Evolutionary conservation across 2,113 vertebrate species (phyloP), one percentile per base, ranked within the genome.

Genomic region (Pithys albifrons): DNA sequence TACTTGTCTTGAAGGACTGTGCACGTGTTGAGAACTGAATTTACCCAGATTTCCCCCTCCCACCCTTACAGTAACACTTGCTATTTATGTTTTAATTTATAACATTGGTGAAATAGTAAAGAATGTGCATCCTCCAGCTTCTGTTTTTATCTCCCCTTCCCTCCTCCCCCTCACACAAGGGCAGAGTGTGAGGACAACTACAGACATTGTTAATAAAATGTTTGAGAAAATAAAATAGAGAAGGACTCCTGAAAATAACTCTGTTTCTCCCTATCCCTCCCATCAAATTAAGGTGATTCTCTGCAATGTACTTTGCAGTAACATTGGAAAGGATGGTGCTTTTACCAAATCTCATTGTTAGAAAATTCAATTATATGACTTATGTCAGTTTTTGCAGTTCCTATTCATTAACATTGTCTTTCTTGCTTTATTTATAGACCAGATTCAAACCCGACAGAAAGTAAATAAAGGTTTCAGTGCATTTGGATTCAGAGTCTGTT

Each of bases 61-160:
- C 61, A 91, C 93, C 69, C 57, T 86, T 82, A 62, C 85, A 57
- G 88, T 94, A 85, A 93, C 37, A 14, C n/a, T 90, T 79, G 61
- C 75, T 95, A 90, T 95, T 96, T 96, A 27, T 92, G 58, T 93
- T 96, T 96, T 84, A 61, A 75, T 94, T 88, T 93, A 61, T 69
- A 45, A 3, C 23, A 5, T 0, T 23, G 20, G 79, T 77, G 65
- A 90, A 91, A 35, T 77, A 84, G 74, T 46, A 45, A 85, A 83
- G 70, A 95, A 19, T 4, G 5, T 28, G 37, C 71, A 80, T 88
- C 90, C 89, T 83, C 51, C 79, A 37, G 76, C 79, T 97, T 96
- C 83, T 12, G 2, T 92, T 96, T 95, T 94, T 70, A 78, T 45
- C 41, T 77, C 17, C 35, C 6, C 43, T 64, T 46, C 33, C 51